Conservation (phyloP, 1,140 invertebrate genomes). For the Drosophila guanche region DNA sequence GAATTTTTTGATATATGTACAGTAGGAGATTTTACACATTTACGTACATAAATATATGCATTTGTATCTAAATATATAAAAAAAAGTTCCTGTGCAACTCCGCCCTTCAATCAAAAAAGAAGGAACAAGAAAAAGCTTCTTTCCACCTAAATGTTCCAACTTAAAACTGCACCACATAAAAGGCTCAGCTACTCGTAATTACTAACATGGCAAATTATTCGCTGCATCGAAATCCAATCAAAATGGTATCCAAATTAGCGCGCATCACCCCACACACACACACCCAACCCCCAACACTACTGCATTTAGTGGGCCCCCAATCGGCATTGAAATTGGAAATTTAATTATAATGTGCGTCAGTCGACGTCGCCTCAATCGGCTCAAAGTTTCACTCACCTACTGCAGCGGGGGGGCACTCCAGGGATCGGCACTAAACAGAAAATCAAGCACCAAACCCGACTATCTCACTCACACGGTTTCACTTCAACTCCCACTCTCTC, state of each 20-base stretch:
- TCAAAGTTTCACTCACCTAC: slow-evolving; percentile 35
- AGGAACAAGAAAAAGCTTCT: too few relatives aligned
- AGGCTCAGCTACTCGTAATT: too few relatives aligned
- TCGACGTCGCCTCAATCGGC: slow-evolving; percentile 33
- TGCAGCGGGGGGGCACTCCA: slow-evolving; percentile 5
- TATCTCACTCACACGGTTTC: slow-evolving; percentile 3
- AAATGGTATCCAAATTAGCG: neutral
- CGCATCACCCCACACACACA: neutral
- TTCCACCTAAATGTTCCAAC: neutral
- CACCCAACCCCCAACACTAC: slow-evolving; percentile 8
- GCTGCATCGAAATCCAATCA: slow-evolving; percentile 5
- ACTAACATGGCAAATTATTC: too few relatives aligned
- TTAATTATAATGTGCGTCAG: slow-evolving; percentile 45
- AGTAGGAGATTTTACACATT: too few relatives aligned
- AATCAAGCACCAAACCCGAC: slow-evolving; percentile 9
- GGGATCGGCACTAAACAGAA: slow-evolving; percentile 7
- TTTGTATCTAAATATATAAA: too few relatives aligned
- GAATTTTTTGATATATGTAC: too few relatives aligned
- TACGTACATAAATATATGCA: too few relatives aligned
- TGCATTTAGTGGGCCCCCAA: slow-evolving; percentile 24
- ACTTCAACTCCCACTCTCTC: slow-evolving; percentile 7
- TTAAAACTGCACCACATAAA: too few relatives aligned
- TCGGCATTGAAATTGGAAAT: slow-evolving; percentile 37
- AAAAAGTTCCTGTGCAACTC: too few relatives aligned
- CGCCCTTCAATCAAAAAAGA: too few relatives aligned